Base-by-base conservation (phyloP, 64 coral and sea anemone genomes). In the Stichodactyla helianthus region DNA sequence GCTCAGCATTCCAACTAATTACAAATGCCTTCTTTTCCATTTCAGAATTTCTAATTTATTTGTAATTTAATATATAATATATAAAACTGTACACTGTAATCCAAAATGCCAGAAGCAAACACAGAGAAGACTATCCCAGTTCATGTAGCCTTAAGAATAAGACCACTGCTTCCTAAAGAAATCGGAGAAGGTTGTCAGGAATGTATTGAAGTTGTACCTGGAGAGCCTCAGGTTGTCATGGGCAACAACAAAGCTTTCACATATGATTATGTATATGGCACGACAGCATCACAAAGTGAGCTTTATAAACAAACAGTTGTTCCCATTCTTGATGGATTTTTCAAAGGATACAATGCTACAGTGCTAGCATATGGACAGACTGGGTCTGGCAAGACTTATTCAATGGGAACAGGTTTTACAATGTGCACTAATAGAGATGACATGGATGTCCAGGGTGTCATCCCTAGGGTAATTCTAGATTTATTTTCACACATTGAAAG, bases 291-390 rank as follows among this genome's bases (percentile, higher is more conserved):
- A 77, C 97, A 99, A 68, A 84, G 89, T 27, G 80, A 90, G 12
- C 85, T 99, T 18, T 99, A 93, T 62, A 83, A 54, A 6, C 74
- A 99, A 56, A 88, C 88, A 0, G 93, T 99, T 10, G 79, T 90
- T 18, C 97, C 97, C 1, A 86, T 99, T 59, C 57, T 99, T 9
- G 88, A 99, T 20, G 87, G 88, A 68, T 92, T 95, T 52, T 99
- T 95, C 50, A 91, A 82, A 19, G 97, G 97, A 0, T 99, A 99
- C n/a, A 99, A 99, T 56, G 97, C 93, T 5, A 99, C 97, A 4
- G 89, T 99, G 50, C 55, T 99, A 7, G 97, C 97, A 3, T 99
- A 99, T 82, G 97, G 97, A 14, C 97, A 99, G 70, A 99, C 97
- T 6, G 97, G 97, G 13, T 99, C 97, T 53, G 97, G 97, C 3